Base-by-base conservation (phyloP, 2,888 invertebrate genomes). In the Bombyx huttoni region DNA sequence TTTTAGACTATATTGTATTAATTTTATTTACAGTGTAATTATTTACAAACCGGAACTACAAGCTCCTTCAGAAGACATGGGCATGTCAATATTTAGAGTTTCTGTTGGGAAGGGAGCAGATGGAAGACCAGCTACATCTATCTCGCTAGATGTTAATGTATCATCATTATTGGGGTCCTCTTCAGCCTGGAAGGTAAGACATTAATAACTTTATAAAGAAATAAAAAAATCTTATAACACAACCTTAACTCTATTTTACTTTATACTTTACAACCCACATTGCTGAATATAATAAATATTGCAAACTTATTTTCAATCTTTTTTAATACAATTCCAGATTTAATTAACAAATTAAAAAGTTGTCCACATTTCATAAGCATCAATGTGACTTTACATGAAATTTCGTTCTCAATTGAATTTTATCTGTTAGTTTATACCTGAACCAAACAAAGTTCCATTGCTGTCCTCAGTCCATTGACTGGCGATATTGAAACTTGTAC, bases 401-500 rank as follows among this genome's bases (percentile, higher is more conserved):
- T 24, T 24, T 24, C 5, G 3, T 24, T 24, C 5, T 5, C 24
- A 24, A 24, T 2, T 24, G 5, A 40, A 12, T 40, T 3, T 40
- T 5, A 52, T 14, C 13, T 14, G 2, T 48, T 10, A 47, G 40
- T 34, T 45, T n/a, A 49, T 52, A 84, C 85, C 75, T 78, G 78
- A 58, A 81, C 79, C 53, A 77, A 58, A 47, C 70, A 74, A 51
- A 62, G 68, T 40, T 78, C 77, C 70, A 75, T 71, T 5, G 73
- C 70, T 0, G 76, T 64, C 50, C 75, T 68, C 59, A 78, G 68
- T 6, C 70, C 73, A 59, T 67, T 76, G 1, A 64, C 59, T 54
- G 77, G 70, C 35, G 75, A 69, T 24, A 85, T 80, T n/a, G 86
- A 91, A 13, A 97, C 97, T 86, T 97, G 97, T 10, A 96, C 96